Conservation (phyloP, 2,888 invertebrate genomes). For the Meandrusa payeni region DNA sequence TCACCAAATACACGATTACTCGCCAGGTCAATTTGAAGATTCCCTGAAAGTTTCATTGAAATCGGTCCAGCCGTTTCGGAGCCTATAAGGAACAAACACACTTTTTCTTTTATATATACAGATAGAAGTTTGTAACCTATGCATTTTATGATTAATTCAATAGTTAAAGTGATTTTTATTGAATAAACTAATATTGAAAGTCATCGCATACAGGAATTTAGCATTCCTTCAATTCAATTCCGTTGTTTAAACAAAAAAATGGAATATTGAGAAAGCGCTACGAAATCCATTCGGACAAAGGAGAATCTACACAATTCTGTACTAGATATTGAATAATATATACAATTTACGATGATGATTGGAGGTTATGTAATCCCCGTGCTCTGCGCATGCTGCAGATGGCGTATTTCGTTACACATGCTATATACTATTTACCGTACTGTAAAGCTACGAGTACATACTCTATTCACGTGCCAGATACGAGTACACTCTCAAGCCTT, state of each 20-base stretch:
- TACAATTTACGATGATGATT: slow-evolving; percentile 66
- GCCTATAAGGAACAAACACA: no score
- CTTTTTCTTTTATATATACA: no score
- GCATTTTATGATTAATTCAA: no score
- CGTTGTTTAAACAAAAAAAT: slow-evolving; percentile 66
- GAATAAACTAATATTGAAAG: no score
- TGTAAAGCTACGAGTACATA: slow-evolving; percentile 11
- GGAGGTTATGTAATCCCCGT: slow-evolving; percentile 61
- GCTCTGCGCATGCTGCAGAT: slow-evolving; percentile 62
- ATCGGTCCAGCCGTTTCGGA: no score
- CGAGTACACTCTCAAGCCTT: slow-evolving; percentile 5
- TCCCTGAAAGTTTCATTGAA: no score
- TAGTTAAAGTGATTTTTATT: no score
- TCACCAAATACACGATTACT: no score
- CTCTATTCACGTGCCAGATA: slow-evolving; percentile 8
- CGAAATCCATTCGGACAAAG: slow-evolving; percentile 50
- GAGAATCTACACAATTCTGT: slow-evolving; percentile 41
- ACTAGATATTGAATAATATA: slow-evolving; percentile 56
- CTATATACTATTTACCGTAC: slow-evolving; percentile 11
- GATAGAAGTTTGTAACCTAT: no score
- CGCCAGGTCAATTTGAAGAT: no score
- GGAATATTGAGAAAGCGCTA: slow-evolving; percentile 60
- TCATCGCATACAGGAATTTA: slow-evolving; percentile 30
- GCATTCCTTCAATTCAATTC: slow-evolving; percentile 57
- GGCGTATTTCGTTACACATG: slow-evolving; percentile 34